These are phyloP conservation scores for Musca domestica DNA, from an alignment of 1,140 invertebrate species.

Conservation along the genomic window DNA sequence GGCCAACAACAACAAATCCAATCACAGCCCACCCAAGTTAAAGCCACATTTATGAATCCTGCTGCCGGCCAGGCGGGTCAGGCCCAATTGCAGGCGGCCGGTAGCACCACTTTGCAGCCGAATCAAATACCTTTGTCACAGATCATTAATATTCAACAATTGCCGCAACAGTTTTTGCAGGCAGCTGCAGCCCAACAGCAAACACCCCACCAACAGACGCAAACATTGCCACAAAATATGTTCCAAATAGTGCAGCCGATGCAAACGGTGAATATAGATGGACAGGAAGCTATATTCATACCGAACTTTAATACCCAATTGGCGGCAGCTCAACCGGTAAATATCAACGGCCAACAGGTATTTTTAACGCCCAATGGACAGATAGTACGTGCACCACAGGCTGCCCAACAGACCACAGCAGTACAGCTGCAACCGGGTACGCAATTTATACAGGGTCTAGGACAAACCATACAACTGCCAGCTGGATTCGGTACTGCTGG, in stretches of 20 bases:
- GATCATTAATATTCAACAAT: slow-evolving; percentile 50
- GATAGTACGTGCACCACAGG: slow-evolving; percentile 60
- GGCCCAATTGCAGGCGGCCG: background rate
- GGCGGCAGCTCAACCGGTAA: slow-evolving; percentile 43
- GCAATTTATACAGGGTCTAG: slow-evolving; percentile 60
- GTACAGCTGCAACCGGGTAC: slow-evolving; percentile 44
- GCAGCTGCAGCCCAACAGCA: slow-evolving; percentile 7
- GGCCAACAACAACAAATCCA: slow-evolving; percentile 11
- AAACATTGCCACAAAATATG: slow-evolving; percentile 43
- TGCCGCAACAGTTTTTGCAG: slow-evolving; percentile 41
- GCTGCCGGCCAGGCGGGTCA: background rate
- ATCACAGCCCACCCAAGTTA: slow-evolving; percentile 31
- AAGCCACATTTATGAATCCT: slow-evolving; percentile 30
- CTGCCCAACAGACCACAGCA: slow-evolving; percentile 8
- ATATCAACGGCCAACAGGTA: slow-evolving; percentile 54
- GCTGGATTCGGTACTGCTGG: slow-evolving; percentile 36
- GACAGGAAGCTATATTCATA: slow-evolving; percentile 88
- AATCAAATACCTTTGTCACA: slow-evolving; percentile 37
- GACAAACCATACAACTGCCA: slow-evolving; percentile 61
- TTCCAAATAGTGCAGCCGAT: slow-evolving; percentile 58
- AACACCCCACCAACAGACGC: slow-evolving; percentile 12
- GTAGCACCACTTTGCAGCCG: slow-evolving; percentile 11
- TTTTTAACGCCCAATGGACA: slow-evolving; percentile 63
- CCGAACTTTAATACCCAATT: slow-evolving; percentile 56
- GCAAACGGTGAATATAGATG: slow-evolving; percentile 89